Conservation (phyloP, 2,888 invertebrate genomes). For the Ashinkailepas kermadecensis region DNA sequence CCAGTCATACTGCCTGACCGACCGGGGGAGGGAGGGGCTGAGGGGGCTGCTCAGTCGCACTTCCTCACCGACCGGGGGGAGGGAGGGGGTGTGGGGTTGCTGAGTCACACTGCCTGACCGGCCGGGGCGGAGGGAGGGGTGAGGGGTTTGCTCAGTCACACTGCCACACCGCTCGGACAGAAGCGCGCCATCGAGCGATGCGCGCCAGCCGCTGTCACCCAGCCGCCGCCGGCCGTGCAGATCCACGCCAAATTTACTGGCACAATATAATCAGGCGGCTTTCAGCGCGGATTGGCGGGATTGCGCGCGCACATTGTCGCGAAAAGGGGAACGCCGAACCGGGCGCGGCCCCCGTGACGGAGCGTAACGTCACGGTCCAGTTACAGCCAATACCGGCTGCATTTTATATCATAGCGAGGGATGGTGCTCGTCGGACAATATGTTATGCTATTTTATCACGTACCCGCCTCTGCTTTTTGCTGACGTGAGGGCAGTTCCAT, state of each 20-base stretch:
- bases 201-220: no score
- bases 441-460: conserved; percentile 8
- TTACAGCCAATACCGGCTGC: not conserved
- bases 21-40: no score
- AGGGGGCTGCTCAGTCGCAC: no score
- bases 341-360: not conserved
- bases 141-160: no score
- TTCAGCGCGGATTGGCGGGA: not conserved
- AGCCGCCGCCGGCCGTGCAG: not conserved
- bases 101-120: no score
- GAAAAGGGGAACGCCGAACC: not conserved
- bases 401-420: not conserved
- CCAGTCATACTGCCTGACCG: no score
- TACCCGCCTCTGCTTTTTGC: not conserved
- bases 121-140: no score
- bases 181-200: no score
- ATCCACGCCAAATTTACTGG: conserved; percentile 6
- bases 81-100: no score
- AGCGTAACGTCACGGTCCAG: not conserved
- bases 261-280: conserved; percentile 9
- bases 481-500: not conserved
- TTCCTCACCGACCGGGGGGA: no score
- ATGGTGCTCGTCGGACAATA: not conserved
- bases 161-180: no score
- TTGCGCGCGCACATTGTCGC: not conserved